These are phyloP conservation scores for Sminthopsis crassicaudata DNA, from an alignment of 2,113 vertebrate genomes.

Conservation along the genomic window DNA sequence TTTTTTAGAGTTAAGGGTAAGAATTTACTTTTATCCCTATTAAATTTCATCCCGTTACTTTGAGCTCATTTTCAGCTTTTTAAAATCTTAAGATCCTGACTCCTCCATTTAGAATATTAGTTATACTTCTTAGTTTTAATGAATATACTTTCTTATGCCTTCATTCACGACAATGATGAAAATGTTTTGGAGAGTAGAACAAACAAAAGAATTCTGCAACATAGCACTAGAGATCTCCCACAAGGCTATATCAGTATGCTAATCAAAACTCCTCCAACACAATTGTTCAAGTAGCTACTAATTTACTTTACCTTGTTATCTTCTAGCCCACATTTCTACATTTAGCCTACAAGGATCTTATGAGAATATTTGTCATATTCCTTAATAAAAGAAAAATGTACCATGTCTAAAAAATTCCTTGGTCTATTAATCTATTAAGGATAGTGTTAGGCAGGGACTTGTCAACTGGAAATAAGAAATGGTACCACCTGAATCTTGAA, in stretches of 20 bases:
- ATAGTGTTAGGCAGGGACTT: too few relatives aligned
- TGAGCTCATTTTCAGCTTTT: background rate
- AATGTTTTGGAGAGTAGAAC: background rate
- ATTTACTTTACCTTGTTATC: background rate
- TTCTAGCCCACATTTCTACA: background rate
- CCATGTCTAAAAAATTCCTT: background rate
- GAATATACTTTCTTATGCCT: background rate
- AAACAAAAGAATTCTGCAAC: background rate
- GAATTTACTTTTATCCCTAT: background rate
- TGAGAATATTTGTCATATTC: background rate
- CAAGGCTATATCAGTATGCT: background rate
- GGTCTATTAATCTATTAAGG: background rate
- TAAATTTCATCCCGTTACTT: background rate
- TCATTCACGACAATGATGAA: background rate
- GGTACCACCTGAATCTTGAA: too few relatives aligned
- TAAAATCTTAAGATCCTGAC: background rate
- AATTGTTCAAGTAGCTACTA: background rate
- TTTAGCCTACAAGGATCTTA: background rate
- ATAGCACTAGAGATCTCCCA: background rate
- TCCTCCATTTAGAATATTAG: background rate
- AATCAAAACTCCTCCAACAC: background rate
- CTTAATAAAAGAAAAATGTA: background rate
- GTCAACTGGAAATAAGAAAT: too few relatives aligned
- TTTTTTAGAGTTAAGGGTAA: background rate
- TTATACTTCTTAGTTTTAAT: background rate